These are phyloP conservation scores for Baryphthengus martii DNA, from an alignment of 2,113 vertebrate species.

Conservation along the genomic window DNA sequence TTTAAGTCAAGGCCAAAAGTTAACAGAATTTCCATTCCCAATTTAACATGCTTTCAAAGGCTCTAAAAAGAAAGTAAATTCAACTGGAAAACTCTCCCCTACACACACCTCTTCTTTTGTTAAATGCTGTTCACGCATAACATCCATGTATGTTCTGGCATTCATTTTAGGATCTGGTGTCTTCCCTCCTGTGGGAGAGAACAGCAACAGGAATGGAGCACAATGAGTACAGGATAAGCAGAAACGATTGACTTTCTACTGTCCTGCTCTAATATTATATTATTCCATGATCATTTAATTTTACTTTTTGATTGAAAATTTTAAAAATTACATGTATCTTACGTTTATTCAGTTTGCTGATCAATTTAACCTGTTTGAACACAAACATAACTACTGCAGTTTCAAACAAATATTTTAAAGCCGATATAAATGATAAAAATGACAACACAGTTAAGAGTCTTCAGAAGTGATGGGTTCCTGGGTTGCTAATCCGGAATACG, in stretches of 20 bases:
- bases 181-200: conserved; percentile 98
- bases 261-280: conserved; percentile 77
- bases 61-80: background rate
- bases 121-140: conserved; percentile 98
- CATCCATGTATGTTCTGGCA: conserved; percentile 97
- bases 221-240: conserved; percentile 73
- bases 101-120: conserved; percentile 93
- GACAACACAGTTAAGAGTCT: conserved; percentile 92
- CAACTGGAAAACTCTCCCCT: background rate
- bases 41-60: no score
- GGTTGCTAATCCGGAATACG: conserved; percentile 99
- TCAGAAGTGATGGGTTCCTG: conserved; percentile 99
- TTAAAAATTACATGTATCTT: conserved; percentile 80
- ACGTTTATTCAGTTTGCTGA: conserved; percentile 84
- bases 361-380: conserved; percentile 88
- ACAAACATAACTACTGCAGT: conserved; percentile 85
- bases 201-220: conserved; percentile 91
- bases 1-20: background rate
- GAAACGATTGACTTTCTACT: conserved; percentile 64
- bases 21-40: no score
- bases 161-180: conserved; percentile 98
- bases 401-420: conserved; percentile 85
- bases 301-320: conserved; percentile 76
- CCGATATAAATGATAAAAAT: conserved; percentile 88
- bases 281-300: conserved; percentile 78